A percentile compares a stretch with the other conserved stretches of the same genome.
phyloP scores from a whole-genome alignment of 2,797 vertebrate species.

The Sarcophilus harrisii region DNA sequence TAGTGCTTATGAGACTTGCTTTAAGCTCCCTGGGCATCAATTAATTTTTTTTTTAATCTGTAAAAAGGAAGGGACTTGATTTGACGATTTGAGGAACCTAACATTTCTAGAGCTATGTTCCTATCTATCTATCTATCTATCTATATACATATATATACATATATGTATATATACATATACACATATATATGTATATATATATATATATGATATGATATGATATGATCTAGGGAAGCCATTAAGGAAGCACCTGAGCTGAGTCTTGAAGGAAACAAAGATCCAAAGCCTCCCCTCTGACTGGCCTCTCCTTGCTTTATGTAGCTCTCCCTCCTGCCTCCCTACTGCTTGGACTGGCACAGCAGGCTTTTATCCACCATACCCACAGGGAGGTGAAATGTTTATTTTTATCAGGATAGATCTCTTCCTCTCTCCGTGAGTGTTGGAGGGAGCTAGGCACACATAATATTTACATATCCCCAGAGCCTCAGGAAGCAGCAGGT shows the following conservation, averaged over 20 bases:
- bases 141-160: too few species aligned
- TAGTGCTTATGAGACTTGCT: not conserved
- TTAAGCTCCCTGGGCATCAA: not conserved
- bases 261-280: not conserved
- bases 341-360: not conserved
- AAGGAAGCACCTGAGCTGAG: not conserved
- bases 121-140: too few species aligned
- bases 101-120: not conserved
- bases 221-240: not conserved
- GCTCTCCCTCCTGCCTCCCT: not conserved
- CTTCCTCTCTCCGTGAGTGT: not conserved
- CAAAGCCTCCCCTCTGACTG: not conserved
- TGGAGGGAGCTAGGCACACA: not conserved
- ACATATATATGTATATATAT: too few species aligned
- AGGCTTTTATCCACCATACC: not conserved
- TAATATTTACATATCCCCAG: conserved; percentile 2
- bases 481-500: conserved; percentile 1
- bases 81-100: not conserved
- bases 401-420: not conserved
- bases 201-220: not conserved
- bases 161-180: not conserved
- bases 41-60: not conserved
- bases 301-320: not conserved
- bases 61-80: not conserved
- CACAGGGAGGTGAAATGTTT: not conserved